phyloP scores from a whole-genome alignment of 1,140 invertebrate genomes.

The Neuroterus valhalla region DNA sequence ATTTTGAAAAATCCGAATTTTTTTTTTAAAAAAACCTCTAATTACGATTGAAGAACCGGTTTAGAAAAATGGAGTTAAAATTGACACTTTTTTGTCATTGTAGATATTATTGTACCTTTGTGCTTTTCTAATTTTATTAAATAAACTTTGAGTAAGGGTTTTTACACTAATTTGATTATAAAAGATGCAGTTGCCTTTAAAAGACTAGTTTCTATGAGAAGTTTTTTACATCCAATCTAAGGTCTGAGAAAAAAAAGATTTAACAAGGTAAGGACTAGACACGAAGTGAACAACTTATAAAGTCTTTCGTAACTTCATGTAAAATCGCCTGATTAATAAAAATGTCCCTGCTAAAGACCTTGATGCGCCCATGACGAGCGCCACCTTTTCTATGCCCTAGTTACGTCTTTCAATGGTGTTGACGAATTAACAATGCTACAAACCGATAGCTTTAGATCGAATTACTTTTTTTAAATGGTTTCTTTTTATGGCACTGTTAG shows the following conservation, averaged over 20 bases:
- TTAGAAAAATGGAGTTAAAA: no score
- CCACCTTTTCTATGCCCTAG: conserved; percentile 28
- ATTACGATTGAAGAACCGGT: no score
- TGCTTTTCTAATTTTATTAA: no score
- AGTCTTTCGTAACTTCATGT: conserved; percentile 17
- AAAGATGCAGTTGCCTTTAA: not conserved
- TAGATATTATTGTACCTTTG: no score
- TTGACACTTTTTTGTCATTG: no score
- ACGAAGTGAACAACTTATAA: conserved; percentile 11
- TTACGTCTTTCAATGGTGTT: conserved; percentile 27
- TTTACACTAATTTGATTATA: not conserved
- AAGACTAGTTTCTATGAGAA: not conserved
- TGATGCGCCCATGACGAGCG: conserved; percentile 28
- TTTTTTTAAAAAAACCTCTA: no score
- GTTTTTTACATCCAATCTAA: not conserved
- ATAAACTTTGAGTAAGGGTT: no score
- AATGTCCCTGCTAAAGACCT: conserved; percentile 7
- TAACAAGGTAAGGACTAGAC: not conserved
- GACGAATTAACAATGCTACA: conserved; percentile 24
- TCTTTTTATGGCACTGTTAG: not conserved
- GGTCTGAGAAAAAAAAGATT: conserved; percentile 1
- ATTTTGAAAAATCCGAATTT: no score
- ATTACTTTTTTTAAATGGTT: not conserved
- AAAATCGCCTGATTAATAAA: conserved; percentile 23
- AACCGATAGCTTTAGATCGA: not conserved